phyloP scores from a whole-genome alignment of 2,113 vertebrate species.

The Nipponia nippon region DNA sequence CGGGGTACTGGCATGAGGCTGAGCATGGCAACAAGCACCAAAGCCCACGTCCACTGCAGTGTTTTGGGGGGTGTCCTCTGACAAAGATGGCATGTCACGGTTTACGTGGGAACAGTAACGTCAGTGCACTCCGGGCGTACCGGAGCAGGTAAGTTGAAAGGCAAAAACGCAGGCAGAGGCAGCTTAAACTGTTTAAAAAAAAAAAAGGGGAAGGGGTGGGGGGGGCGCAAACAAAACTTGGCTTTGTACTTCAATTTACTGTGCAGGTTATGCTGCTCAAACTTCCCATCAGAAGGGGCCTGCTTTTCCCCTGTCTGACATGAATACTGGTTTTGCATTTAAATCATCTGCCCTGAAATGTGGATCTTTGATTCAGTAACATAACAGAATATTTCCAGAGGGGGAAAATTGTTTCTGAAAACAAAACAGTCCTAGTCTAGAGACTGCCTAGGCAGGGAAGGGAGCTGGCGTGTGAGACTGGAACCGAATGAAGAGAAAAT shows the following conservation, averaged over 20 bases:
- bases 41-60: neutral
- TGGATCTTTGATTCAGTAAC: slow-evolving; percentile 32
- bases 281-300: neutral
- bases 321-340: slow-evolving; percentile 6
- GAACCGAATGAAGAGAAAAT: neutral
- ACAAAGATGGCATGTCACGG: rapidly evolving
- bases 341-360: slow-evolving; percentile 15
- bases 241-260: neutral
- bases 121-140: rapidly evolving
- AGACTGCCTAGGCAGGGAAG: neutral
- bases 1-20: rapidly evolving
- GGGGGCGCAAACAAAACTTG: neutral
- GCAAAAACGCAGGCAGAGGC: neutral
- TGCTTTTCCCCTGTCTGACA: neutral
- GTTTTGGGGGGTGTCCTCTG: neutral
- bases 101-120: rapidly evolving
- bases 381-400: slow-evolving; percentile 35
- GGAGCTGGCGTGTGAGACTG: neutral
- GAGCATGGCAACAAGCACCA: neutral
- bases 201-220: too few relatives aligned
- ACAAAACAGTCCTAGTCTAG: neutral
- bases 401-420: slow-evolving; percentile 28
- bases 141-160: neutral
- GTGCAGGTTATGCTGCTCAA: neutral
- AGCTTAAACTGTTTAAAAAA: neutral